Base-by-base conservation (phyloP, 2,888 invertebrate genomes). In the Synergus laeviventris region DNA sequence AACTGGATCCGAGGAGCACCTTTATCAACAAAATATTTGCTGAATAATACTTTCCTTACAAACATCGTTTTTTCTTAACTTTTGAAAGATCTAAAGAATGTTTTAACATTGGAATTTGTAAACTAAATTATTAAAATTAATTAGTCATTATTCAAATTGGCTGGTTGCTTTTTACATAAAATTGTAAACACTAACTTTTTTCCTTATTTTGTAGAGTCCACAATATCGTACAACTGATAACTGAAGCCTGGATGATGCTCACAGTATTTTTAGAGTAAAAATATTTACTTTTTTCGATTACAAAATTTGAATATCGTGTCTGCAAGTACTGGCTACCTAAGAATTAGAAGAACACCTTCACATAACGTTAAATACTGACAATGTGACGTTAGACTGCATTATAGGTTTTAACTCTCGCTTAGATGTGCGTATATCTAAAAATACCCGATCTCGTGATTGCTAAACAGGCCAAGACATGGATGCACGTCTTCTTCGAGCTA, bases 361-460 rank as follows among this genome's bases (percentile, higher is more conserved):
- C 9, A 31, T 36, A 36, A 24, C 4, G 16, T 54, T 36, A 18
- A 49, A 45, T n/a, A 36, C 14, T 45, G 31, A 9, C n/a, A 70
- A 49, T 36, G n/a, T 36, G 36, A 54, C n/a, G 49, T 54, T 70
- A 18, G 36, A 70, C 49, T 49, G 31, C n/a, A 54, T 70, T 70
- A 36, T 18, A 70, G 54, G 36, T 70, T 54, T 54, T 49, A 31
- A 4, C n/a, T 70, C 31, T 49, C 36, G 70, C 31, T 70, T 31
- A 36, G 49, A 54, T 14, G 75, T 21, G 49, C 36, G 75, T 38
- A 62, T 42, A 49, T 73, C 79, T 79, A 79, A 79, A 79, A 76
- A 79, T 79, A 79, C 39, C 14, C 18, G 49, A 76, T 81, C 81
- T 73, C 78, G 81, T 79, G 80, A 81, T 70, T 74, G 74, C 38